Evolutionary conservation across 2,797 vertebrate genomes (phyloP).

Genomic region (Amphiprion clarkii): DNA sequence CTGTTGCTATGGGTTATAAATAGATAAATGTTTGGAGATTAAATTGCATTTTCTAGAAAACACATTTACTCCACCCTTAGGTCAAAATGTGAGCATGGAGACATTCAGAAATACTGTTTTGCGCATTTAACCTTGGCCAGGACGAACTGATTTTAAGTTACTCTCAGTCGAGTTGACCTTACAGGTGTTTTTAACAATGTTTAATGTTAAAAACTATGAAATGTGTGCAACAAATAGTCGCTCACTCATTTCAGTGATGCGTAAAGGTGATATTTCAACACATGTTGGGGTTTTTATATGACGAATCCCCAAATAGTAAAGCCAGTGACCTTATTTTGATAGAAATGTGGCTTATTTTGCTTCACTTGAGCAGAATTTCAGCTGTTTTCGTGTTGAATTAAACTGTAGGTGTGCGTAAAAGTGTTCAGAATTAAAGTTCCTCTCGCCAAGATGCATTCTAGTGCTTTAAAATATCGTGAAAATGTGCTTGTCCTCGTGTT

Average conservation of each 20-base stretch:
- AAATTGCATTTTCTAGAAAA: background rate
- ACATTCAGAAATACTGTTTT: constrained; percentile 7
- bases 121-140: constrained; percentile 58
- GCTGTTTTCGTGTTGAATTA: background rate
- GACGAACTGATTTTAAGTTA: constrained; percentile 30
- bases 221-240: background rate
- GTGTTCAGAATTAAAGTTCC: background rate
- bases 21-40: background rate
- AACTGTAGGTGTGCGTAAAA: background rate
- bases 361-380: background rate
- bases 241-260: no score
- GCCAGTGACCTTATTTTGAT: background rate
- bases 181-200: constrained; percentile 13
- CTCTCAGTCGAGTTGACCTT: constrained; percentile 15
- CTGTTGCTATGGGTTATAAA: background rate
- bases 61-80: background rate
- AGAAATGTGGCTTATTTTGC: background rate
- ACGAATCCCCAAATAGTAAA: background rate
- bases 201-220: background rate
- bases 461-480: constrained; percentile 1
- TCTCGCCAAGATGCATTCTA: background rate
- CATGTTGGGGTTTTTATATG: constrained; percentile 8
- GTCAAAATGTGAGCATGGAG: background rate
- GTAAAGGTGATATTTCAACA: background rate
- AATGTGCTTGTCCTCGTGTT: constrained; percentile 22